A percentile compares a stretch with the other conserved stretches of the same genome.
Evolutionary conservation across 2,797 vertebrate genomes (phyloP).

Genomic region (Taeniopygia guttata): DNA sequence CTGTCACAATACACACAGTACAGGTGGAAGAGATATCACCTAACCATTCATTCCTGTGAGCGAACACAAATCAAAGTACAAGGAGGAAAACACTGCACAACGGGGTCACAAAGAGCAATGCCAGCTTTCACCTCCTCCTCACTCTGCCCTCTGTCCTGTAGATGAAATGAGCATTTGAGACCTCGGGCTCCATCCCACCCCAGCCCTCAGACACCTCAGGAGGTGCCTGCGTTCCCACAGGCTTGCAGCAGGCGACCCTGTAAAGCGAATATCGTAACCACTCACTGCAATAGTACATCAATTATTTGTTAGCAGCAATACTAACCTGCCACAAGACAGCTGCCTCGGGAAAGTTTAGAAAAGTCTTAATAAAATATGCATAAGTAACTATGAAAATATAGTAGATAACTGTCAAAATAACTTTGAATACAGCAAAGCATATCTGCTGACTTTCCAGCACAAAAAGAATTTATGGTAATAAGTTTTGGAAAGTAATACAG

Average conservation of each 20-base stretch:
- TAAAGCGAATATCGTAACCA: not conserved
- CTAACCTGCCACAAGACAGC: not conserved
- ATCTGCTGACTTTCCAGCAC: slow-evolving; percentile 49
- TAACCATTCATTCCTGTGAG: not conserved
- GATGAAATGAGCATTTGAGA: not conserved
- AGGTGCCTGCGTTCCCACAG: not conserved
- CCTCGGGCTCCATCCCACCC: not conserved
- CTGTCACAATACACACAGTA: not conserved
- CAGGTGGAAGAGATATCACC: not conserved
- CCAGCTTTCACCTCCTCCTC: not conserved
- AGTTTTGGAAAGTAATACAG: slow-evolving; percentile 51
- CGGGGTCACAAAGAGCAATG: not conserved
- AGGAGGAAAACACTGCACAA: not conserved
- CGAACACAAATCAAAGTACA: not conserved
- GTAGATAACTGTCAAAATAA: slow-evolving; percentile 38
- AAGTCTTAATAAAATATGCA: slow-evolving; percentile 54
- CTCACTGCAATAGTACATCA: not conserved
- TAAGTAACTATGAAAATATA: slow-evolving; percentile 30
- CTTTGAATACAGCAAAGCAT: slow-evolving; percentile 41
- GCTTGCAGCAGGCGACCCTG: not conserved
- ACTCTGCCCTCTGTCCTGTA: not conserved
- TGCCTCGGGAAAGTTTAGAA: slow-evolving; percentile 53
- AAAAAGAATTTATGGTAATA: slow-evolving; percentile 65
- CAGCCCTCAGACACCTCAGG: not conserved
- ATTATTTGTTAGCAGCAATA: not conserved